Base-by-base conservation (phyloP, 2,888 invertebrate genomes). In the Aethes cnicana region DNA sequence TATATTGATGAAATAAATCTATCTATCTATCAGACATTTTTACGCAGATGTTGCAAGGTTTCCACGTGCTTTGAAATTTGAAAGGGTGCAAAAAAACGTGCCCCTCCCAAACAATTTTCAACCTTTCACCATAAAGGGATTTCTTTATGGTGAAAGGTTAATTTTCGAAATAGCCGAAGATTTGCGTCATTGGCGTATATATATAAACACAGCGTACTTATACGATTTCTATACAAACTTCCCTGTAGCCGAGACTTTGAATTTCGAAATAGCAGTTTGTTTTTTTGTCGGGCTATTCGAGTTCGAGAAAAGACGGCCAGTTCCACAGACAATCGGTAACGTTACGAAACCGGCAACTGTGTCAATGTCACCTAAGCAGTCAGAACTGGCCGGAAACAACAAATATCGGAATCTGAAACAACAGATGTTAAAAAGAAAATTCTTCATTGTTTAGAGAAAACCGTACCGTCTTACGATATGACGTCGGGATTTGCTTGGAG, bases 281-380 rank as follows among this genome's bases (percentile, higher is more conserved):
- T 52, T n/a, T 52, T 47, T 44, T 50, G 44, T 30, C 36, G 43
- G 36, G 36, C 50, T 44, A 50, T 50, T 50, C 43, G 50, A 33
- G 43, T 37, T 50, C 36, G 36, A 50, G 43, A 43, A 50, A 50
- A 50, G 50, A 50, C 50, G 50, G 50, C 36, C 47, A 21, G 37
- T 47, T 23, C 23, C 39, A 53, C 54, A 53, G 72, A 72, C 73
- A 77, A 75, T 72, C 73, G 67, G 69, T 65, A 64, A 69, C 47
- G 67, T 81, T 81, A 81, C 81, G 76, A 77, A 69, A 79, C 69
- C 63, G 62, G 60, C 67, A 81, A 72, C 72, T 78, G 72, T 81
- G 82, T 81, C 81, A 81, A 81, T 81, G 81, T 79, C 81, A 67
- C 37, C 57, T 47, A 47, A 42, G 41, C 47, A 54, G 47, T 50